These are phyloP conservation scores for Notarius lentiginosus DNA, from an alignment of 2,113 vertebrate genomes.

Conservation along the genomic window DNA sequence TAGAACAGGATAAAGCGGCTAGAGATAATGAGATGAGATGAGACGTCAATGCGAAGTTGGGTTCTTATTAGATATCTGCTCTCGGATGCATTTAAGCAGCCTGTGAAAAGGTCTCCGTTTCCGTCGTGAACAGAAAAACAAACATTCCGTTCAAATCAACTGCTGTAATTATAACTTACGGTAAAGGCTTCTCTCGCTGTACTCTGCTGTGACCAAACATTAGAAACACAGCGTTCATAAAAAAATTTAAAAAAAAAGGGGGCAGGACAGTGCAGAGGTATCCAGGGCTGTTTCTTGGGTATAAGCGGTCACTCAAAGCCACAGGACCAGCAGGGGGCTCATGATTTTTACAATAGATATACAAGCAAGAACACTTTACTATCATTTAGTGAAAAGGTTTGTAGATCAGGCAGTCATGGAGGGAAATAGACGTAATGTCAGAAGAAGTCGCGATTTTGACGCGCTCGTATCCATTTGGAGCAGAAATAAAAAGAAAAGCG, in stretches of 20 bases:
- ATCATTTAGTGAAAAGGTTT: neutral
- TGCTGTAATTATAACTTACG: neutral
- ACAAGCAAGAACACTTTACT: neutral
- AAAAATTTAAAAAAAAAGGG: too few relatives aligned
- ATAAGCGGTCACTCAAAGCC: neutral
- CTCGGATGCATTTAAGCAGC: neutral
- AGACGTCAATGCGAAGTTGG: neutral
- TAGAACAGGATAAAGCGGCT: too few relatives aligned
- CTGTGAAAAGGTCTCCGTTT: neutral
- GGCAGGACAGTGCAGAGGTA: neutral
- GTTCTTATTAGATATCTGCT: neutral
- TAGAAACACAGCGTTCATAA: neutral
- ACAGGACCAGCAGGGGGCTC: neutral
- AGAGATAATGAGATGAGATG: too few relatives aligned
- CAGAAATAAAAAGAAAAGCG: neutral
- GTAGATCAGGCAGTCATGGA: neutral
- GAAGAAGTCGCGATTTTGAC: neutral
- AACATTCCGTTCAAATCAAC: neutral
- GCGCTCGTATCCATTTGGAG: neutral
- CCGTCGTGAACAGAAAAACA: neutral
- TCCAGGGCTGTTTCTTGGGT: neutral
- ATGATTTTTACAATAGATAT: neutral
- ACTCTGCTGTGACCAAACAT: neutral
- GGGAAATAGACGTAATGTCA: too few relatives aligned
- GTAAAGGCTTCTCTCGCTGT: neutral